These are phyloP conservation scores for Platysternon megacephalum DNA, from an alignment of 2,113 vertebrate species.

Conservation along the genomic window DNA sequence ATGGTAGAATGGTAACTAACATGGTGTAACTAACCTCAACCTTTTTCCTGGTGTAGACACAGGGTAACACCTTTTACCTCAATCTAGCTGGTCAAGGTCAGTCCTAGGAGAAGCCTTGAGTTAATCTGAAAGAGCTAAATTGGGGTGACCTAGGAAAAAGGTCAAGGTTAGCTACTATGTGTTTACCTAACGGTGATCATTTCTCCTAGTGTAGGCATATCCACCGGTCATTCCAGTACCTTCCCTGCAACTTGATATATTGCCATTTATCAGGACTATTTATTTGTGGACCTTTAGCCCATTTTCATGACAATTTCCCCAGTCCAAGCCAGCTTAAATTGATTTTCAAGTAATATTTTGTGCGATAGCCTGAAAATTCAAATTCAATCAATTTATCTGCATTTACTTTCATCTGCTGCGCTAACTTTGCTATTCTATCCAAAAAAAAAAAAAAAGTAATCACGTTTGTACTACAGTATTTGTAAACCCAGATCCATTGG, in stretches of 20 bases:
- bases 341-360: not conserved
- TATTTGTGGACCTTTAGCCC: not conserved
- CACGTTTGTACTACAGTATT: not conserved
- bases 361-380: not conserved
- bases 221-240: not conserved
- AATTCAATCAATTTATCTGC: not conserved
- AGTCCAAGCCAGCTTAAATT: not conserved
- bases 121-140: not conserved
- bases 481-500: not conserved
- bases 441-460: not conserved
- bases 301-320: not conserved
- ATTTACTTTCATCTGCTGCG: not conserved
- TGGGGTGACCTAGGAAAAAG: not conserved
- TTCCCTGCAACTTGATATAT: not conserved
- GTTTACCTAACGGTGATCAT: not conserved
- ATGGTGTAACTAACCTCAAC: not conserved
- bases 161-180: not conserved
- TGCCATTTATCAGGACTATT: not conserved
- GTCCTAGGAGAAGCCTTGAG: not conserved
- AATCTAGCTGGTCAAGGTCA: too few species aligned
- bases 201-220: not conserved
- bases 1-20: not conserved
- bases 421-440: not conserved
- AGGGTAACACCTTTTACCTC: not conserved
- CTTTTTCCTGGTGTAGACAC: not conserved